These are phyloP conservation scores for Drosophila asahinai DNA, from an alignment of 1,140 invertebrate genomes.

Conservation along the genomic window DNA sequence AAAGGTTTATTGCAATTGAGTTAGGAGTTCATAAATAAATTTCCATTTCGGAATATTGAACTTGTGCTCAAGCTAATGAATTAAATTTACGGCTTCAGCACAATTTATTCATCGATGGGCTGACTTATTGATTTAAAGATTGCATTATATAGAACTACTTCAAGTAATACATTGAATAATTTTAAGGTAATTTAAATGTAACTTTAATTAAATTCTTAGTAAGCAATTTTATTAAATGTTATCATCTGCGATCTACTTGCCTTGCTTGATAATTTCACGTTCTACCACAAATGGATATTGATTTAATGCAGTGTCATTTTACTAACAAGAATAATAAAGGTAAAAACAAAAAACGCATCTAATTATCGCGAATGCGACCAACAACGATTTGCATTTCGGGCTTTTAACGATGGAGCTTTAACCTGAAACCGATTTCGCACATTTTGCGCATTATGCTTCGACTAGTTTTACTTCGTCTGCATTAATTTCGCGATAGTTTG, in stretches of 20 bases:
- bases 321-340: no score
- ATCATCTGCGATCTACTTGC: neutral
- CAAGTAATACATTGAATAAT: no score
- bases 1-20: neutral
- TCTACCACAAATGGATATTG: neutral
- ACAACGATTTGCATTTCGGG: slow-evolving; percentile 27
- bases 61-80: neutral
- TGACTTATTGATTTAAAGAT: neutral
- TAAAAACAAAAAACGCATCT: neutral
- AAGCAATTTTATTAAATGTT: no score
- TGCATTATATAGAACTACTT: neutral
- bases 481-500: slow-evolving; percentile 4
- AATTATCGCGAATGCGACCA: neutral
- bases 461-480: slow-evolving; percentile 23
- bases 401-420: slow-evolving; percentile 24
- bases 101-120: neutral
- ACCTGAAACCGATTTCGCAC: slow-evolving; percentile 15
- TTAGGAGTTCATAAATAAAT: slow-evolving; percentile 11
- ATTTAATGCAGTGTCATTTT: slow-evolving; percentile 3
- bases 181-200: neutral
- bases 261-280: neutral
- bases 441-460: slow-evolving; percentile 31
- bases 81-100: neutral
- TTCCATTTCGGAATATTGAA: slow-evolving; percentile 1
- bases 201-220: no score